phyloP scores from a whole-genome alignment of 1,140 invertebrate species.

The Bombus breviceps region DNA sequence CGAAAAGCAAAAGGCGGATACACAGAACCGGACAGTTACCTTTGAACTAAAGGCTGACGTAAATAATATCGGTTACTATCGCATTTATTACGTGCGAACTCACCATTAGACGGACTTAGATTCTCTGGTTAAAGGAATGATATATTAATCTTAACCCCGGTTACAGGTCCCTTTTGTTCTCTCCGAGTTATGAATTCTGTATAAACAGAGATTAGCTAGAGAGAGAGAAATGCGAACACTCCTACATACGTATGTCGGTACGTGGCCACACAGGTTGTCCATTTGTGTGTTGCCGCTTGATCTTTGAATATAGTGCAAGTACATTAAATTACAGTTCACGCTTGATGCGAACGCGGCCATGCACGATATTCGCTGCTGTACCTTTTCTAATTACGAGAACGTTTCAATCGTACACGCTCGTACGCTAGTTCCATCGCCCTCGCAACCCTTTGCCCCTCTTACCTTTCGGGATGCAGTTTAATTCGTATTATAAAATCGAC shows the following conservation, averaged over 20 bases:
- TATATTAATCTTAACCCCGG: constrained; percentile 28
- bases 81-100: constrained; percentile 20
- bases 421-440: not conserved
- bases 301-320: constrained; percentile 1
- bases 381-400: constrained; percentile 20
- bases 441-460: too few relatives aligned
- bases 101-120: not conserved
- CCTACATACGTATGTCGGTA: not conserved
- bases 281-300: constrained; percentile 13
- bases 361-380: not conserved
- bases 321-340: constrained; percentile 33
- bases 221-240: not conserved
- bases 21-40: not conserved
- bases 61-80: constrained; percentile 25
- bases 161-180: constrained; percentile 31
- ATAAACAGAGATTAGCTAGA: constrained; percentile 29
- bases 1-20: not conserved
- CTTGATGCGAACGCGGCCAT: not conserved
- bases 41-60: not conserved
- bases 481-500: not conserved
- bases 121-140: constrained; percentile 26
- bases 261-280: not conserved
- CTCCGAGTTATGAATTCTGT: constrained; percentile 36
- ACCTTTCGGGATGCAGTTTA: not conserved
- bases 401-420: not conserved